These are phyloP conservation scores for Arctocebus calabarensis DNA, from an alignment of 2,797 vertebrate genomes.

Conservation along the genomic window DNA sequence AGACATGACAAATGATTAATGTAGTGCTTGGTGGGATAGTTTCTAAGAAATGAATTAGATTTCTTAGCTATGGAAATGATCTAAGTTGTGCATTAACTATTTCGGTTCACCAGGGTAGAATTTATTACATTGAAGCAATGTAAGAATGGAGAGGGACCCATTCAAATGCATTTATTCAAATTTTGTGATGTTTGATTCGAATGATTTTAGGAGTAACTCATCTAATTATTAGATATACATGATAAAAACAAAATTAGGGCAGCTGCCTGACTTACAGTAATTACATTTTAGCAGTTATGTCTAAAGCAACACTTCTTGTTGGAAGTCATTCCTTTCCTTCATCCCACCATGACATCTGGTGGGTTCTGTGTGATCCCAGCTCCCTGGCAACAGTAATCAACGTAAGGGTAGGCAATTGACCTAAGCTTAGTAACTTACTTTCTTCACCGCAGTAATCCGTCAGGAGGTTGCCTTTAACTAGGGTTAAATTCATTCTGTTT, in stretches of 20 bases:
- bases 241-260: neutral
- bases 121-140: neutral
- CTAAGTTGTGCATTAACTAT: constrained; percentile 26
- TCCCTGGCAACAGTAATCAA: neutral
- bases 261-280: neutral
- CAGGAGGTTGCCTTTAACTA: neutral
- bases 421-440: neutral
- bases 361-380: neutral
- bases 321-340: neutral
- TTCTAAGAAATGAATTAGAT: constrained; percentile 57
- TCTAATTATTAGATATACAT: neutral
- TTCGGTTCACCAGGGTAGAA: neutral
- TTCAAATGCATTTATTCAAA: neutral
- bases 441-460: neutral
- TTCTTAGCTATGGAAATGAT: constrained; percentile 55
- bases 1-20: constrained; percentile 61
- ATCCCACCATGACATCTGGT: neutral
- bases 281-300: neutral
- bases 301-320: neutral
- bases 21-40: constrained; percentile 22
- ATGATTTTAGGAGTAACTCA: neutral
- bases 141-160: neutral
- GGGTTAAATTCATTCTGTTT: too few species aligned
- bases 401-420: neutral
- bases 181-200: neutral